A percentile compares a stretch with the other conserved stretches of the same genome.
Conservation (phyloP, 2,888 invertebrate species). For the Allophyes oxyacanthae region DNA sequence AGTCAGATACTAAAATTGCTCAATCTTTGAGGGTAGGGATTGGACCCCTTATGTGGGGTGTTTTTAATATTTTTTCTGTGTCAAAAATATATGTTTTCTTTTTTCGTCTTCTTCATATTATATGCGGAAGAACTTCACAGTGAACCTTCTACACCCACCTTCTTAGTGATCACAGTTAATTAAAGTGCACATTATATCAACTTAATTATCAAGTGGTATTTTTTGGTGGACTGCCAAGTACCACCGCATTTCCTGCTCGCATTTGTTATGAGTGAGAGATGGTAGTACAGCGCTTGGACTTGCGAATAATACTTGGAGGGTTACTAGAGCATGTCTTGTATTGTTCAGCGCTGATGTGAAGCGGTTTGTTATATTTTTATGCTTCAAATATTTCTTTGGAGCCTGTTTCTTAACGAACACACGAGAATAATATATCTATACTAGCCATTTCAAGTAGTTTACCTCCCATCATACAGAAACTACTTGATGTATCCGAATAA, state of each 20-base stretch:
- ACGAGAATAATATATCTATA: no score
- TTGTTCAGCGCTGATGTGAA: conserved; percentile 12
- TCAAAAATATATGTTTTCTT: no score
- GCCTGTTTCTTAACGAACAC: no score
- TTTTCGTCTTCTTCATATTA: no score
- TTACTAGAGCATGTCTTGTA: conserved; percentile 17
- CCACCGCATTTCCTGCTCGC: conserved; percentile 33
- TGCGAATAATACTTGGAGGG: conserved; percentile 11
- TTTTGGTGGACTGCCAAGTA: conserved; percentile 53
- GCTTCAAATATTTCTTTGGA: not conserved
- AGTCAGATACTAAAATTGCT: no score
- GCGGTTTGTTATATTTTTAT: not conserved
- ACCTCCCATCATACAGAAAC: no score
- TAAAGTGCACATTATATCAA: conserved; percentile 53
- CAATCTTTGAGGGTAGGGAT: no score
- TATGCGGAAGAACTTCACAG: no score
- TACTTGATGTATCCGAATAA: no score
- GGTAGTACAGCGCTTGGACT: conserved; percentile 25
- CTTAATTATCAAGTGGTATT: conserved; percentile 53
- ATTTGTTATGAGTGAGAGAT: conserved; percentile 45
- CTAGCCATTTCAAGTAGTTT: no score
- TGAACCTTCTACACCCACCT: conserved; percentile 17
- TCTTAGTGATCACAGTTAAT: conserved; percentile 37
- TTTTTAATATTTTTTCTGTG: no score
- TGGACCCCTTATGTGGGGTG: no score